Evolutionary conservation across 2,888 invertebrate genomes (phyloP), one percentile per base, ranked within the genome.

Genomic region (Agonopterix alstromeriana): DNA sequence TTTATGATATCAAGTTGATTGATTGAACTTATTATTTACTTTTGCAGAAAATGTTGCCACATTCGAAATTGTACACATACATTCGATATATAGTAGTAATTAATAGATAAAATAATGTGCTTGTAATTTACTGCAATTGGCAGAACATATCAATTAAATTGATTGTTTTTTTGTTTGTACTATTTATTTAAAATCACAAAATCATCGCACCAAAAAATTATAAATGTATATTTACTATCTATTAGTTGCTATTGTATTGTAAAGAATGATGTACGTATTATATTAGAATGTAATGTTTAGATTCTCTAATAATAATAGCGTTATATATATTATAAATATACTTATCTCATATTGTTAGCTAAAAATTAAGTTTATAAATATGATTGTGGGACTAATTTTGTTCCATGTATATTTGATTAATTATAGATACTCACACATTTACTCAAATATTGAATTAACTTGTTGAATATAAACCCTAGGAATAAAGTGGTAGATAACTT

Each of bases 321-420:
- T 79, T 81, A 77, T 71, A 72, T 56, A 61, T 68, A 70, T 67
- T 68, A 76, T 77, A 75, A 72, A 76, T 63, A 66, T 65, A 65
- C 56, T 74, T 77, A 79, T 83, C 82, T 82, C 77, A 74, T 84
- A 83, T 72, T 77, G 72, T 82, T 82, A 83, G 80, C 73, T 77
- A 74, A 75, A 76, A 58, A 69, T 68, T 77, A 82, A 77, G 77
- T 77, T 77, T 62, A 65, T 67, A 65, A 47, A 51, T 54, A 67
- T 66, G 59, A 51, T 54, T 67, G 75, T 73, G 76, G 61, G 69
- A 68, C 67, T 75, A 75, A 71, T 73, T 69, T 70, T 77, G 74
- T 67, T 70, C 63, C 48, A 58, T 54, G 38, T n/a, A 38, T 38
- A n/a, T 38, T 38, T 38, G n/a, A n/a, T 38, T 27, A 27, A 5